A percentile compares a stretch with the other conserved stretches of the same genome.
phyloP scores from a whole-genome alignment of 1,140 invertebrate species.

The Scaptomyza hsui region DNA sequence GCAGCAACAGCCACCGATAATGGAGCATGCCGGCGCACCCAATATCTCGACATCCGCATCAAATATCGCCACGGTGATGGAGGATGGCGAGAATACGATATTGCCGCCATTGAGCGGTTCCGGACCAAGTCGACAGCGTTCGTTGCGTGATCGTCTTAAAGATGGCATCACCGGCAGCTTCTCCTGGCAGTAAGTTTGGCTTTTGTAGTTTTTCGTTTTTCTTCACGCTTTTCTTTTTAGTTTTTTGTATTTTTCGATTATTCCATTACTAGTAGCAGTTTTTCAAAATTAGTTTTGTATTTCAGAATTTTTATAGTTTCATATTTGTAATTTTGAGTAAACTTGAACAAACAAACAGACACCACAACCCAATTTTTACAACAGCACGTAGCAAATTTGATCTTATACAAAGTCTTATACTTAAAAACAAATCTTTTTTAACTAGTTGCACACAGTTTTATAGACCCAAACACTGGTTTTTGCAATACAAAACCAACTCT shows the following conservation, averaged over 20 bases:
- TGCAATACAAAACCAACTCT: neutral
- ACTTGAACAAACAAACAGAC: conserved; percentile 13
- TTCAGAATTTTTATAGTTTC: conserved; percentile 17
- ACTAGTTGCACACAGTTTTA: conserved; percentile 25
- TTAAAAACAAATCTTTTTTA: neutral
- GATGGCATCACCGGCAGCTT: conserved; percentile 90
- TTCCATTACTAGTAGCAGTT: conserved; percentile 51
- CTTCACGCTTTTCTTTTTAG: conserved; percentile 48
- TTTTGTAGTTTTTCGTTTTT: conserved; percentile 22
- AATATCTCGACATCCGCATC: conserved; percentile 74
- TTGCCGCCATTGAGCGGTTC: conserved; percentile 85
- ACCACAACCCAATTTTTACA: conserved; percentile 7
- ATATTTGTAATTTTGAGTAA: conserved; percentile 22
- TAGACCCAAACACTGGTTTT: neutral
- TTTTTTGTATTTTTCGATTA: conserved; percentile 20
- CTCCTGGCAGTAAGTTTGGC: conserved; percentile 89
- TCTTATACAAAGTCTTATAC: conserved; percentile 28
- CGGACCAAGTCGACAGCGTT: conserved; percentile 87
- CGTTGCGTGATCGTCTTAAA: conserved; percentile 89
- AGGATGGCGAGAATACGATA: conserved; percentile 73
- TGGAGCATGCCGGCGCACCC: conserved; percentile 75
- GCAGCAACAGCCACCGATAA: conserved; percentile 71
- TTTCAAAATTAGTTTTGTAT: conserved; percentile 3
- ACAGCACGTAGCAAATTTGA: conserved; percentile 24
- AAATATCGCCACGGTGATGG: conserved; percentile 74